Evolutionary conservation across 2,888 invertebrate genomes (phyloP), one percentile per base, ranked within the genome.

Genomic region (Morinoia aosen): DNA sequence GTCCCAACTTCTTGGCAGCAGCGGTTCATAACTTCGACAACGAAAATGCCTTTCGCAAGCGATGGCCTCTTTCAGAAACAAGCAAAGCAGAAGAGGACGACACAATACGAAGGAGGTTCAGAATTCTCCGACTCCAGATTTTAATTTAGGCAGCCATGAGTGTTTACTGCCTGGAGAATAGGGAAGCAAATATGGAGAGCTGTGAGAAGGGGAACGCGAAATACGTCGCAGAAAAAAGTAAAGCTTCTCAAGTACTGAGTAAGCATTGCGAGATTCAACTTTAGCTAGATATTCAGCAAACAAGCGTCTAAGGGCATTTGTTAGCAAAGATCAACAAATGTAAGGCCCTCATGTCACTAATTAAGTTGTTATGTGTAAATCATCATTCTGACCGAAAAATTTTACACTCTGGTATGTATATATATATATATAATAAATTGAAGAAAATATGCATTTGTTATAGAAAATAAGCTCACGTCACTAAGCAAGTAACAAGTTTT

Each of bases 81-180:
- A 93, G 93, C 93, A 93, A 56, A 93, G 93, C 93, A 93, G 93
- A 57, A 93, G 93, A 57, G 93, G 93, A 93, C 57, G 93, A 93
- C 93, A 93, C 93, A 93, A 93, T 93, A 33, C 93, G 57, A 57
- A 93, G 93, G 56, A 56, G 93, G 93, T 93, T 56, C 57, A 93
- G 93, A 57, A 93, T 93, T 57, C 93, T 93, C 57, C 56, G 93
- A 57, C 57, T 93, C 93, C 57, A 93, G 93, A 93, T 93, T 93
- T 93, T 93, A 93, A 93, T 93, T 93, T 93, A 93, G 93, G 93
- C 93, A n/a, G 57, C 93, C 93, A 93, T 90, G 93, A 93, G 93
- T 93, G 93, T 93, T 93, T 93, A 93, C 93, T 93, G 93, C 93
- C 48, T 48, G 19, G 56, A 93, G 93, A 93, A 93, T 93, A 93